Evolutionary conservation across 2,888 invertebrate species (phyloP).

Genomic region (Dascillus cervinus): DNA sequence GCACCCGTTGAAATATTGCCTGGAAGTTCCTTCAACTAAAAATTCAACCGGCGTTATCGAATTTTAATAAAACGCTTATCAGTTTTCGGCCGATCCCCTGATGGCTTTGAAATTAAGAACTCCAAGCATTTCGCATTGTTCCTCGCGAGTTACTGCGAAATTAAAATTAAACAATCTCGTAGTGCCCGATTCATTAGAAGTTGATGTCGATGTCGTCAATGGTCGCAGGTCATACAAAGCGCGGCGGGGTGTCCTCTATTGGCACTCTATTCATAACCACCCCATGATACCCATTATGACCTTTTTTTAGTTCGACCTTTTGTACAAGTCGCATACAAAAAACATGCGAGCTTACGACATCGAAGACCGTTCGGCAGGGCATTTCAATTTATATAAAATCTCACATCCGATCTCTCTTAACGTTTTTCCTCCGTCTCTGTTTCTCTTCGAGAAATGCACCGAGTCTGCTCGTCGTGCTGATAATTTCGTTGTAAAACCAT

Average conservation of each 20-base stretch:
- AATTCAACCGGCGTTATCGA: too few relatives aligned
- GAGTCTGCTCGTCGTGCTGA: constrained; percentile 4
- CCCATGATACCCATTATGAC: constrained; percentile 37
- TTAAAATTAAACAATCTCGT: not conserved
- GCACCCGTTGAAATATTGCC: too few relatives aligned
- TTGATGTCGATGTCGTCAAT: constrained; percentile 38
- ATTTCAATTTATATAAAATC: constrained; percentile 17
- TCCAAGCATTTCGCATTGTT: too few relatives aligned
- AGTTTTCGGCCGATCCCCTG: too few relatives aligned
- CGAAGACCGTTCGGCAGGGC: constrained; percentile 20
- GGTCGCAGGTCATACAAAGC: constrained; percentile 32
- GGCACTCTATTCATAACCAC: constrained; percentile 32
- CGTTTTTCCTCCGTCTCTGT: not conserved
- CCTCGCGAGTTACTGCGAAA: too few relatives aligned
- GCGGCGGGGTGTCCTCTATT: constrained; percentile 34
- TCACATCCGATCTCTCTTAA: constrained; percentile 7
- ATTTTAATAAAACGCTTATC: too few relatives aligned
- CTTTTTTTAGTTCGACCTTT: constrained; percentile 31
- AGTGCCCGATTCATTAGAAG: constrained; percentile 13
- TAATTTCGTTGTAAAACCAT: constrained; percentile 2
- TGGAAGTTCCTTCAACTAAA: too few relatives aligned
- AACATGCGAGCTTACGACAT: constrained; percentile 18
- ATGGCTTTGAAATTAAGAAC: too few relatives aligned
- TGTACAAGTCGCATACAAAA: constrained; percentile 17
- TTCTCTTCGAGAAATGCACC: constrained; percentile 6